Conservation (phyloP, 1,140 invertebrate genomes). For the Diachasmimorpha longicaudata region DNA sequence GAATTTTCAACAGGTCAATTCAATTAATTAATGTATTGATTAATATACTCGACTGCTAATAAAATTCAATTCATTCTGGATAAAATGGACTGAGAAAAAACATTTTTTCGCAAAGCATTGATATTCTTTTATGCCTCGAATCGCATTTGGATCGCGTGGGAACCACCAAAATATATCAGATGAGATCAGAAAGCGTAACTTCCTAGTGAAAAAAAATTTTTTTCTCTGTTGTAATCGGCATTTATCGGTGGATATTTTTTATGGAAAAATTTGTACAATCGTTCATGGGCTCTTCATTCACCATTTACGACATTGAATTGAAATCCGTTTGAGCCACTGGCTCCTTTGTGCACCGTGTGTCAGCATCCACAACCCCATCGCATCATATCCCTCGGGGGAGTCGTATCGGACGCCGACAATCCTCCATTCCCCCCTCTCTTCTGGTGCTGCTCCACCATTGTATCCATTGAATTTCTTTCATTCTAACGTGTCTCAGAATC, state of each 20-base stretch:
- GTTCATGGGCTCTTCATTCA: neutral
- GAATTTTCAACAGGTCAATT: neutral
- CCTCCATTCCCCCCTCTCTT: too few species aligned
- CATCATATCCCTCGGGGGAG: neutral
- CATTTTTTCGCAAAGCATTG: too few species aligned
- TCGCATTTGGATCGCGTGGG: too few species aligned
- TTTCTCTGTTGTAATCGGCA: neutral
- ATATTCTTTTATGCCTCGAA: too few species aligned
- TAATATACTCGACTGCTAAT: neutral
- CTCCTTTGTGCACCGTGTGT: slow-evolving; percentile 6
- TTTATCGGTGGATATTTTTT: neutral
- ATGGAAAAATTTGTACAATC: neutral
- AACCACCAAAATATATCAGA: too few species aligned
- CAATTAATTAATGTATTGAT: neutral
- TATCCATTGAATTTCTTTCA: slow-evolving; percentile 17
- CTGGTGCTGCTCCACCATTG: neutral
- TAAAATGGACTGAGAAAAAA: too few species aligned
- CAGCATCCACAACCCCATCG: slow-evolving; percentile 11
- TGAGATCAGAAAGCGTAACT: too few species aligned
- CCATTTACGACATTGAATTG: slow-evolving; percentile 6
- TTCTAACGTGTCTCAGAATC: neutral
- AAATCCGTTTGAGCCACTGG: slow-evolving; percentile 15
- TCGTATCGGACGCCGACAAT: slow-evolving; percentile 7
- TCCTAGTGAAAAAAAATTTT: too few species aligned
- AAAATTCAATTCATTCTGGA: neutral